phyloP scores from a whole-genome alignment of 1,140 invertebrate species.

The Plodia interpunctella region DNA sequence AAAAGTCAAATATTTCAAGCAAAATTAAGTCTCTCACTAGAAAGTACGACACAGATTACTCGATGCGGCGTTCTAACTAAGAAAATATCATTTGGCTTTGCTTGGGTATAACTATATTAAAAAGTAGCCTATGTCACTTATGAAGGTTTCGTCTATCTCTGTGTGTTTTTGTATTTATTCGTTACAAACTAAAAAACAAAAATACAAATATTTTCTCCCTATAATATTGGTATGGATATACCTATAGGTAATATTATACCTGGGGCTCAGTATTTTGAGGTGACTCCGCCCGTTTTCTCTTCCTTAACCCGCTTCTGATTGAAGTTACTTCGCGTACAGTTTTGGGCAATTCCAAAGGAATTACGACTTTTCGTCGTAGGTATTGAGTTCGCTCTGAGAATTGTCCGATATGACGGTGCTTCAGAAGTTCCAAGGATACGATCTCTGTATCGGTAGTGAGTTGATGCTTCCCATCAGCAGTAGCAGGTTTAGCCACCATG shows the following conservation, averaged over 20 bases:
- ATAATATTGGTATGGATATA: no score
- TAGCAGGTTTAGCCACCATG: constrained; percentile 89
- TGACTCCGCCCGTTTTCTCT: constrained; percentile 93
- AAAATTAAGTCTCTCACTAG: no score
- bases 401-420: constrained; percentile 91
- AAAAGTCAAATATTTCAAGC: no score
- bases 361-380: constrained; percentile 93
- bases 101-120: no score
- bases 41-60: no score
- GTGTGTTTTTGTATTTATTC: no score
- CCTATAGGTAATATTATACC: constrained; percentile 38
- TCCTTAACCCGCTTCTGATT: constrained; percentile 93
- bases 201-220: no score
- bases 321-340: constrained; percentile 95
- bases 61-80: no score
- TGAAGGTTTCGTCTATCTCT: no score
- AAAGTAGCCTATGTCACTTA: no score
- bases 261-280: constrained; percentile 93
- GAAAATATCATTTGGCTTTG: no score
- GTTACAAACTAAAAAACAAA: no score
- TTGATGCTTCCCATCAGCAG: constrained; percentile 94
- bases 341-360: constrained; percentile 95
- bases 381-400: constrained; percentile 95
- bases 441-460: constrained; percentile 98
- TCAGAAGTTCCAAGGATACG: constrained; percentile 93